Evolutionary conservation across 2,888 invertebrate species (phyloP), one percentile per base, ranked within the genome.

Genomic region (Tenthredo scrophulariae): DNA sequence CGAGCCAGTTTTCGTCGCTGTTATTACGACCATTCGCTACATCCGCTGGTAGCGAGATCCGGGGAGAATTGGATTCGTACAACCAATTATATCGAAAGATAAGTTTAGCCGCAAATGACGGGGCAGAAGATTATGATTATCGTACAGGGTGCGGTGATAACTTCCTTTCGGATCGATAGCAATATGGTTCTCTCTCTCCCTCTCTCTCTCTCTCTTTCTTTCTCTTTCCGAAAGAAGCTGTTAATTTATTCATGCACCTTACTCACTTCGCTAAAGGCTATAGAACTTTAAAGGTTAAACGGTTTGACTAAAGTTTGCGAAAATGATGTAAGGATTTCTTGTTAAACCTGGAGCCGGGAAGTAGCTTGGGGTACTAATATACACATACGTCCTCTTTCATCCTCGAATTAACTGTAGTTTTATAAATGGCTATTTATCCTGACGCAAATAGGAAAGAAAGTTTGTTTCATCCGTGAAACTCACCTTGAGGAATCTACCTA

Each of bases 81-180:
- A 80, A 40, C 22, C 58, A 80, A 80, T 80, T 58, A 80, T 80
- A 80, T 80, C 80, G 80, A n/a, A 80, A 58, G 80, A 80, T 80
- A 80, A 80, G 58, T 80, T 62, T 62, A 80, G 58, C 80, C 62
- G 62, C 40, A 62, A 77, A 54, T 50, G 50, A 46, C 50, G n/a
- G 33, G 54, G 50, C 54, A n/a, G 77, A 80, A 80, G 37, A 40
- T 62, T 80, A 80, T 62, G 80, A 58, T 79, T 58, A 79, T 80
- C 80, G 77, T 80, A 15, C 9, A 58, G 62, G 26, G 62, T 18
- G 18, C 62, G 43, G 79, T 10, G 58, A 80, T 62, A 62, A 80
- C 62, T 50, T 58, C 22, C 10, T 40, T 29, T 13, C 22, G 29
- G 40, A 80, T 62, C 29, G 40, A 80, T 62, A 80, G 37, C 40